phyloP scores from a whole-genome alignment of 1,140 invertebrate species.

The Dinothrombium tinctorium region DNA sequence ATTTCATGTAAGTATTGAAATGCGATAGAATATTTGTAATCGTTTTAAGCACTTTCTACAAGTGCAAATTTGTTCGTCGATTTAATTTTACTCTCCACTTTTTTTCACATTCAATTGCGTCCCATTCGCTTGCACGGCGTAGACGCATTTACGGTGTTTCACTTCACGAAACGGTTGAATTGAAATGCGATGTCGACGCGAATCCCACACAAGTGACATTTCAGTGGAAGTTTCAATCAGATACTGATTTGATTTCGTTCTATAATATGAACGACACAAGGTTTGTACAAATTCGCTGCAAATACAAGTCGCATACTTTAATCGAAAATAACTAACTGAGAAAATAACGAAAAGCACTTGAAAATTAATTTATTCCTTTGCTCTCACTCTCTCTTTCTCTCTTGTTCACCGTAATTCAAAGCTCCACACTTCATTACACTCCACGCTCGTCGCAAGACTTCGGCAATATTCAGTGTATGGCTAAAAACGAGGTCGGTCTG shows the following conservation, averaged over 20 bases:
- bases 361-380: not conserved
- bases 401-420: too few species aligned
- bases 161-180: slow-evolving; percentile 59
- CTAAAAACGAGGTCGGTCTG: slow-evolving; percentile 17
- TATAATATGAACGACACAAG: slow-evolving; percentile 10
- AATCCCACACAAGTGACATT: slow-evolving; percentile 33
- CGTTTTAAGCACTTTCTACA: too few species aligned
- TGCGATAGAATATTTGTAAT: too few species aligned
- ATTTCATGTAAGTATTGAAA: slow-evolving; percentile 11
- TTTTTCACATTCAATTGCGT: too few species aligned
- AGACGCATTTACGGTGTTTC: slow-evolving; percentile 73
- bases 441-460: slow-evolving; percentile 11
- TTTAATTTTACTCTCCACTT: too few species aligned
- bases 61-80: too few species aligned
- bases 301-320: too few species aligned
- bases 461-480: slow-evolving; percentile 17
- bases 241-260: slow-evolving; percentile 4
- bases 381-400: not conserved
- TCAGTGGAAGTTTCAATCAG: slow-evolving; percentile 9
- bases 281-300: too few species aligned
- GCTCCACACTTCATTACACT: slow-evolving; percentile 7
- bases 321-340: too few species aligned
- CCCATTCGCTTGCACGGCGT: too few species aligned
- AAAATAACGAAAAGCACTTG: too few species aligned
- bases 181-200: slow-evolving; percentile 64